Percentiles rank a stretch among this genome's conserved stretches.
Evolutionary conservation across 1,140 invertebrate species (phyloP).

Genomic region (Coptotermes formosanus): DNA sequence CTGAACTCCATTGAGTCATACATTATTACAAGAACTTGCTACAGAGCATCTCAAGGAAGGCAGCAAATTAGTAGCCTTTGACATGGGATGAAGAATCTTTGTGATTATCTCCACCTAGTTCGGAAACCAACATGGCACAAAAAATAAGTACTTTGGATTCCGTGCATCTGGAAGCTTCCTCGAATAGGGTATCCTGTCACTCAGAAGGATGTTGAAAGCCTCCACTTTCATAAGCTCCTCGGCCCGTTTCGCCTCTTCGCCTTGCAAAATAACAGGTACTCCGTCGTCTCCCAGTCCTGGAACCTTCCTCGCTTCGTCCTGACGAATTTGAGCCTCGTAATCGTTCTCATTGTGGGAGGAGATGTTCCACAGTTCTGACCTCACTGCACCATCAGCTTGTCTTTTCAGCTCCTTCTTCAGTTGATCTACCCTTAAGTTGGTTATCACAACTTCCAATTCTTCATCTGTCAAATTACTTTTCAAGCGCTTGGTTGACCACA

Average conservation of each 20-base stretch:
- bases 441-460: background rate
- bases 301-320: constrained; percentile 52
- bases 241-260: constrained; percentile 58
- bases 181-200: constrained; percentile 84
- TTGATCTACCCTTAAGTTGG: background rate
- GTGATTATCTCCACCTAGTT: too few relatives aligned
- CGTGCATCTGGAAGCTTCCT: constrained; percentile 79
- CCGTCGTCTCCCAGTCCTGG: constrained; percentile 73
- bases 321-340: constrained; percentile 44
- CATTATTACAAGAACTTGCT: too few relatives aligned
- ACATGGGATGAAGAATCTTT: too few relatives aligned
- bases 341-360: background rate
- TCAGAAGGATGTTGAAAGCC: constrained; percentile 87
- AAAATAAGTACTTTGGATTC: constrained; percentile 62
- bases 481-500: background rate
- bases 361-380: background rate
- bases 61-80: too few relatives aligned
- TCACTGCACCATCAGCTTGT: background rate
- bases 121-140: background rate
- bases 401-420: background rate
- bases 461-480: background rate
- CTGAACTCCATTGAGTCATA: too few relatives aligned
- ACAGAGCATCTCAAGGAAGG: too few relatives aligned
- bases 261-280: constrained; percentile 57
- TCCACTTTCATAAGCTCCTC: constrained; percentile 73